Evolutionary conservation across 2,888 invertebrate genomes (phyloP).

Genomic region (Xylota segnis): DNA sequence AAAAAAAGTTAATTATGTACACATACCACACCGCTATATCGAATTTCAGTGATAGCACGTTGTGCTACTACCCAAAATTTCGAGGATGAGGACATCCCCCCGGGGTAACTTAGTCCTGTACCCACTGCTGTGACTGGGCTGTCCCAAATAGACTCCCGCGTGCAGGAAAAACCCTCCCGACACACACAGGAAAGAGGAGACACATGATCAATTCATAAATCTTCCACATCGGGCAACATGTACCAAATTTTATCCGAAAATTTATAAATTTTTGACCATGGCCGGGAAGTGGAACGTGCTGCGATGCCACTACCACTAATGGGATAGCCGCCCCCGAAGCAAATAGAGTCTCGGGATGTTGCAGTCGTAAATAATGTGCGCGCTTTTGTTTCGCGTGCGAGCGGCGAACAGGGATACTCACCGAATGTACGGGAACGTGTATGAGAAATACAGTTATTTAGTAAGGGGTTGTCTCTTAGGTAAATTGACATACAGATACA

Average conservation of each 20-base stretch:
- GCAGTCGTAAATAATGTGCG: slow-evolving; percentile 64
- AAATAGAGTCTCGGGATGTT: slow-evolving; percentile 65
- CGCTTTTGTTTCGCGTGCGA: slow-evolving; percentile 47
- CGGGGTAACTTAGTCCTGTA: slow-evolving; percentile 35
- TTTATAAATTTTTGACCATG: slow-evolving; percentile 75
- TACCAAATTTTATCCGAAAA: slow-evolving; percentile 72
- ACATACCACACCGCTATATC: slow-evolving; percentile 36
- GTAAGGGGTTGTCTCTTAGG: slow-evolving; percentile 39
- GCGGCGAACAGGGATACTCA: not conserved
- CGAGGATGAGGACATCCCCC: slow-evolving; percentile 22
- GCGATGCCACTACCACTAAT: slow-evolving; percentile 62
- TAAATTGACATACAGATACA: not conserved
- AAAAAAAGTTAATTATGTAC: slow-evolving; percentile 58
- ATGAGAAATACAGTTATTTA: slow-evolving; percentile 39
- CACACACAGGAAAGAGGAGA: slow-evolving; percentile 52
- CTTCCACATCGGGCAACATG: slow-evolving; percentile 77
- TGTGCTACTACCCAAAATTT: slow-evolving; percentile 19
- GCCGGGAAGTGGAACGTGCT: slow-evolving; percentile 62
- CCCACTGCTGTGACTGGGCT: slow-evolving; percentile 17
- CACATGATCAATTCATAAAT: slow-evolving; percentile 78
- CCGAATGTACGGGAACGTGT: not conserved
- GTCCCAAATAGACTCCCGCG: slow-evolving; percentile 41
- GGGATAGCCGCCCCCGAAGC: slow-evolving; percentile 38
- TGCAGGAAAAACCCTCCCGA: slow-evolving; percentile 1
- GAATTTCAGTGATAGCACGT: slow-evolving; percentile 48